A percentile compares a stretch with the other conserved stretches of the same genome.
Evolutionary conservation across 2,888 invertebrate species (phyloP).

Genomic region (Galerucella calmariensis): DNA sequence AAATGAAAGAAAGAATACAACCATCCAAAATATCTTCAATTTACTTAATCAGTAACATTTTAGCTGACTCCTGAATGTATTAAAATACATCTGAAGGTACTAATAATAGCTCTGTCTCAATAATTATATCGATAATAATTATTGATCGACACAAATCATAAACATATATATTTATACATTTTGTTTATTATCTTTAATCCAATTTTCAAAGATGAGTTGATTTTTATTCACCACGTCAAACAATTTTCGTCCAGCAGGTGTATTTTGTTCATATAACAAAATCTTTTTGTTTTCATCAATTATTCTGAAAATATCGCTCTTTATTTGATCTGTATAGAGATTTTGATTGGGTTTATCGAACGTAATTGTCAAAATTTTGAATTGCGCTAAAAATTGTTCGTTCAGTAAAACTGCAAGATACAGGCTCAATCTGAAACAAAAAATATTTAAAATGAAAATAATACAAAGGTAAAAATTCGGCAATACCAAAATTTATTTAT

Average conservation of each 20-base stretch:
- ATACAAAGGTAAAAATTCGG: no score
- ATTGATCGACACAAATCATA: no score
- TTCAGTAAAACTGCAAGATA: constrained; percentile 83
- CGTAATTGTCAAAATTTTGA: constrained; percentile 55
- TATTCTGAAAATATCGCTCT: constrained; percentile 65
- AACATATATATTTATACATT: neutral
- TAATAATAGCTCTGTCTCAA: no score
- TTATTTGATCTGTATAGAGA: constrained; percentile 23
- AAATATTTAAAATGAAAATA: neutral
- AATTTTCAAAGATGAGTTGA: constrained; percentile 67
- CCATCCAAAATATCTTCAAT: no score
- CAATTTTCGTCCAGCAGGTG: constrained; percentile 69
- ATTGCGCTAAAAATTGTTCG: constrained; percentile 54
- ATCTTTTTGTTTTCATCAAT: constrained; percentile 65
- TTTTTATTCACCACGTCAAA: constrained; percentile 64
- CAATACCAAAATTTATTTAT: no score
- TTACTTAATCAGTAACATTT: no score
- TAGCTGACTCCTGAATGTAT: no score
- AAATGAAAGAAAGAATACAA: no score
- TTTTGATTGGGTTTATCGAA: constrained; percentile 65
- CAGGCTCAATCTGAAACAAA: constrained; percentile 69
- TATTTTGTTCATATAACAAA: constrained; percentile 68
- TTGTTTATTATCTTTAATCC: constrained; percentile 63
- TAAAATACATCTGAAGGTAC: no score
- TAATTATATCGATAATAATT: no score